phyloP scores from a whole-genome alignment of 2,113 vertebrate species.

The Sylvilagus bachmani region DNA sequence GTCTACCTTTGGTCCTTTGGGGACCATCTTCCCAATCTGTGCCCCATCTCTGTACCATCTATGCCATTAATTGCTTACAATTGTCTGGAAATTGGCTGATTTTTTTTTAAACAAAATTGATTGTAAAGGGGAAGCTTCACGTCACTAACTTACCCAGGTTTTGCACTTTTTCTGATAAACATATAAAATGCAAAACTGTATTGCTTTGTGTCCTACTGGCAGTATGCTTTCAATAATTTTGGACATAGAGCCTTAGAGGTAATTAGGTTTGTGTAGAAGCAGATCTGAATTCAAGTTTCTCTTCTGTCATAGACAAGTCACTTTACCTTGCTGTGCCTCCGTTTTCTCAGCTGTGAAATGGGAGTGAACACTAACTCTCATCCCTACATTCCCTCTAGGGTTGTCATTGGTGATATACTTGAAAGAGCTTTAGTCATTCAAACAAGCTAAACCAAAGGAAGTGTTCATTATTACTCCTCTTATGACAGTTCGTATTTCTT shows the following conservation, averaged over 20 bases:
- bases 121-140: constrained; percentile 32
- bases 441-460: neutral
- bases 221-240: neutral
- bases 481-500: neutral
- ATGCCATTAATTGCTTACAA: constrained; percentile 1
- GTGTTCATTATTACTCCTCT: constrained; percentile 9
- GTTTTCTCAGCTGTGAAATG: constrained; percentile 14
- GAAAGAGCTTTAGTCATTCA: constrained; percentile 30
- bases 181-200: neutral
- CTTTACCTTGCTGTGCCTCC: constrained; percentile 11
- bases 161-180: constrained; percentile 45
- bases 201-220: neutral
- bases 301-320: neutral
- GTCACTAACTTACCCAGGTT: neutral
- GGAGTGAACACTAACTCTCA: neutral
- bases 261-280: neutral
- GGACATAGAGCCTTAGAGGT: neutral
- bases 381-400: neutral
- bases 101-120: constrained; percentile 30
- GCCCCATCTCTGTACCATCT: neutral
- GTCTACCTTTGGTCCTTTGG: neutral
- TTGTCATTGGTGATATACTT: neutral
- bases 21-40: neutral
- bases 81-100: constrained; percentile 23
- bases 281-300: constrained; percentile 41